Conservation (phyloP, 2,888 invertebrate species). For the Criorhina ranunculi region DNA sequence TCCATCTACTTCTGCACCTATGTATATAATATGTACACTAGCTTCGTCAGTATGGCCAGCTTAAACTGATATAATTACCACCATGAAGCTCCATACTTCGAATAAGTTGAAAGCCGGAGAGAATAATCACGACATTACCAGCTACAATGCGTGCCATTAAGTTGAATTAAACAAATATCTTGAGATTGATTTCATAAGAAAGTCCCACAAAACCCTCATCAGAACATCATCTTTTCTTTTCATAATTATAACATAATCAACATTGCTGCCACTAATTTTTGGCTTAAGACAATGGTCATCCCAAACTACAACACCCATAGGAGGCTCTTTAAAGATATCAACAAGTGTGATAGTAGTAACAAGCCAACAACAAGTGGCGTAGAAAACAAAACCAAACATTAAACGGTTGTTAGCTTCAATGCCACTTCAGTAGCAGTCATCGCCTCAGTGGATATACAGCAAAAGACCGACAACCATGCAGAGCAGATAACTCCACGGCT, state of each 20-base stretch:
- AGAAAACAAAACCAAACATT: conserved; percentile 25
- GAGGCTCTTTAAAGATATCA: conserved; percentile 10
- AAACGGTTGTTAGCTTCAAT: not conserved
- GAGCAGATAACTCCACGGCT: conserved; percentile 3
- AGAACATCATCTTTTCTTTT: not conserved
- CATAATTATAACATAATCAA: not conserved
- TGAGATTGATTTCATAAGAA: not conserved
- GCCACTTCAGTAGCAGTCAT: conserved; percentile 9
- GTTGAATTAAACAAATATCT: not conserved
- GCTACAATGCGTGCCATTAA: not conserved
- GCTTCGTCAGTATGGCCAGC: no score
- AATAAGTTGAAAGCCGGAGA: not conserved
- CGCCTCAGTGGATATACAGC: conserved; percentile 7
- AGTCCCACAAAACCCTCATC: not conserved
- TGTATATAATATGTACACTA: no score
- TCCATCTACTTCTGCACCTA: no score
- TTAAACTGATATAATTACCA: no score
- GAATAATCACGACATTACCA: not conserved
- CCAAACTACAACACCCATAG: not conserved
- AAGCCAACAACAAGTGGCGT: conserved; percentile 2
- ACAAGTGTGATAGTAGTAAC: not conserved
- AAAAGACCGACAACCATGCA: not conserved
- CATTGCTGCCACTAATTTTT: conserved; percentile 2
- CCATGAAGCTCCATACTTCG: no score
- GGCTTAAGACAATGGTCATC: not conserved